Evolutionary conservation across 2,797 vertebrate genomes (phyloP).

Genomic region (Mormyrops boulengeri): DNA sequence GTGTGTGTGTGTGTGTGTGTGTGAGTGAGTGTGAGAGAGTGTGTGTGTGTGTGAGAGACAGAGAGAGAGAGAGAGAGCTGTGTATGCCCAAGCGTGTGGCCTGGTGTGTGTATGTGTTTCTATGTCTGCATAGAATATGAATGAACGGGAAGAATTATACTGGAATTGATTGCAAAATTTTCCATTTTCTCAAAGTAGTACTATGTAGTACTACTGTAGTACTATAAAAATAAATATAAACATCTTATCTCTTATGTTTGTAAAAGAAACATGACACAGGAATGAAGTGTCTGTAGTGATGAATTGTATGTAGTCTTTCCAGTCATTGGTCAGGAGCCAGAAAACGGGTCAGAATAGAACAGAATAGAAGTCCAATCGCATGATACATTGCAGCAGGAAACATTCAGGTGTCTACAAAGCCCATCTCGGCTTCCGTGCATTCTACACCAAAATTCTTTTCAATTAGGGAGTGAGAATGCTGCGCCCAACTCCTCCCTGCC

Average conservation of each 20-base stretch:
- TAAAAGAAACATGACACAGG: background rate
- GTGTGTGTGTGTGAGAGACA: background rate
- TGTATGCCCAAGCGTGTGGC: background rate
- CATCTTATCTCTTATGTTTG: background rate
- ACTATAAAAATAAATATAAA: background rate
- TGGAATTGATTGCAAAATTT: background rate
- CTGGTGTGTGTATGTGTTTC: background rate
- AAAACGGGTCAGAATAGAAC: background rate
- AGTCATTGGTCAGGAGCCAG: background rate
- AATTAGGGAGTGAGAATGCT: background rate
- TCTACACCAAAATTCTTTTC: background rate
- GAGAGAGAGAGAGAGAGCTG: background rate
- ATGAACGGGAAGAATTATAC: background rate
- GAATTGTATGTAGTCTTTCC: slow-evolving; percentile 6
- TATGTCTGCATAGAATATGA: background rate
- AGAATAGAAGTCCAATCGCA: background rate
- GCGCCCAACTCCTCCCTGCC: background rate
- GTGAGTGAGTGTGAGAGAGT: background rate
- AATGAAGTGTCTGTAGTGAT: background rate
- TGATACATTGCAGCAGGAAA: background rate
- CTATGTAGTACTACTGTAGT: background rate
- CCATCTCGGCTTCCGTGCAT: background rate
- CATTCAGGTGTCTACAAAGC: background rate
- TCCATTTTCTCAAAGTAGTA: background rate
- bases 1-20: background rate